Base-by-base conservation (phyloP, 2,113 vertebrate genomes). In the Cnemophilus loriae region DNA sequence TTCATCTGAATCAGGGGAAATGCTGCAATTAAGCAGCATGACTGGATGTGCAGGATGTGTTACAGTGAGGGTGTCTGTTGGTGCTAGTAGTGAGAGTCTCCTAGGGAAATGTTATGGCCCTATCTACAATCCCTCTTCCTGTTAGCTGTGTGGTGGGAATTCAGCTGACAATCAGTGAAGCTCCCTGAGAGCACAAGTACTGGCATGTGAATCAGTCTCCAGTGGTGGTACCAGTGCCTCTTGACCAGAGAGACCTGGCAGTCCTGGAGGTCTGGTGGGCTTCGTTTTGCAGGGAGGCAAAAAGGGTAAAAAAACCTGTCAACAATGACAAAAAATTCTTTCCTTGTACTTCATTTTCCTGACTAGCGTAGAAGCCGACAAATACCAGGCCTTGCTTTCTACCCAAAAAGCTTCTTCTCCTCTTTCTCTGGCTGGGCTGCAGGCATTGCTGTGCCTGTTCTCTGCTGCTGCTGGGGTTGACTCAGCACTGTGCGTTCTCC, bases 401-500 rank as follows among this genome's bases (percentile, higher is more conserved):
- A 30, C 52, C 23, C 23, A 21, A 37, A 76, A 91, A 46, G 4
- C 30, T 67, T 47, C 10, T 83, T 19, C 33, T 49, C 37, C 15
- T 13, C 16, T 41, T 61, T 67, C 23, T 77, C 18, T 13, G 27
- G 32, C 23, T 47, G 26, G 37, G 15, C 53, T 64, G 15, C 5
- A 19, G 28, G 20, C 13, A 26, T 13, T 85, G 50, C 47, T 71
- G 32, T 59, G 75, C 28, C 65, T 52, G n/a, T 81, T 47, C 46
- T 61, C 50, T 30, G 32, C 68, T 65, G 44, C 39, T 30, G 5
- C 61, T 52, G 33, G 7, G 44, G 7, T 13, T 70, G 39, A 53
- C 37, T 59, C 39, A 6, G 35, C 16, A 42, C 46, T 1, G 1
- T 53, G n/a, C 0, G 0, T 61, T 69, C 55, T 74, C 23, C 32